Evolutionary conservation across 2,113 vertebrate species (phyloP), one percentile per base, ranked within the genome.

Genomic region (Phainopepla nitens): DNA sequence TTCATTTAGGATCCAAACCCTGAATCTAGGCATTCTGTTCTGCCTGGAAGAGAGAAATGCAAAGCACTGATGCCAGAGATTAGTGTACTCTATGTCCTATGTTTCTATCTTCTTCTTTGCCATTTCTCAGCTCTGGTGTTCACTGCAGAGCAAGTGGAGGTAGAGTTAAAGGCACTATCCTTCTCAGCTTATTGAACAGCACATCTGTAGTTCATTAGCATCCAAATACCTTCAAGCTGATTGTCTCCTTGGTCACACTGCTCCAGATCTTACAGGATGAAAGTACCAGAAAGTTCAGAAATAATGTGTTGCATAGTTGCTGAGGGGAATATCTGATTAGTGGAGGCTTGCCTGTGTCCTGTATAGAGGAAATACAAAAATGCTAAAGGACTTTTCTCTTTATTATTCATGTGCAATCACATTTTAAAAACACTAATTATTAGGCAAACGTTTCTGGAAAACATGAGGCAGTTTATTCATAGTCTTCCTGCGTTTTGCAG

Each of bases 161-260:
- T 7, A 22, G 36, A 93, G 42, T 81, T 94, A 96, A 91, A 91
- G 29, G 42, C 44, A 35, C 22, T 41, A 8, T 70, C 42, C 3
- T 70, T 87, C 75, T 91, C 71, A 82, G 76, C 22, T 42, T 90
- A 47, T 23, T 87, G 79, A 92, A 56, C 71, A 77, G 73, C 77
- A 57, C 50, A 60, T 73, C 76, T 94, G 62, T 68, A 88, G 39
- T 36, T 95, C 65, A 93, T 97, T 95, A 96, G 50, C 76, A 93
- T 84, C 47, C 72, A 88, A 94, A 88, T 87, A 44, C 82, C 65
- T 96, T 42, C 81, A 77, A 95, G n/a, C n/a, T 82, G 76, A 57
- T 71, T 89, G 72, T 94, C 58, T 90, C 90, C 95, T 95, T 73
- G 82, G 84, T 57, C 87, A 91, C 61, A 36, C 31, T 45, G 61